Base-by-base conservation (phyloP, 2,797 vertebrate species). In the Enteromius anoplus region DNA sequence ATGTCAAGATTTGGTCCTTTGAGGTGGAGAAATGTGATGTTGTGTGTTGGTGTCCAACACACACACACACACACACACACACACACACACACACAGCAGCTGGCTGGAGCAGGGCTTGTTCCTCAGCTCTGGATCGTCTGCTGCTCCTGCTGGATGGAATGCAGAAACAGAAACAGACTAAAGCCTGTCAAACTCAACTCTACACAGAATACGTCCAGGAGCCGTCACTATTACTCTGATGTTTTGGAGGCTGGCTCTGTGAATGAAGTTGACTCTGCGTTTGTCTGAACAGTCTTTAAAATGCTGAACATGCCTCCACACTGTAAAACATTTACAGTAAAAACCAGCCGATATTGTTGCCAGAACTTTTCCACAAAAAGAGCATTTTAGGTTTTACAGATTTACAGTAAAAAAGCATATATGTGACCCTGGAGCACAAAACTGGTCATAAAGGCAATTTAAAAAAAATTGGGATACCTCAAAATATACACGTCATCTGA, bases 101-200 rank as follows among this genome's bases (percentile, higher is more conserved):
- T 91, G 84, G 88, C 89, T 87, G 91, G 87, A 87, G 86, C 87
- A 85, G 90, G 90, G 87, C 87, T 83, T 55, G 91, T 93, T 93
- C 91, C 91, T 90, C 92, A 91, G 75, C 73, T 83, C 69, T 19
- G 32, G 51, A 69, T 82, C n/a, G 73, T 90, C 90, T 91, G 94
- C 93, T 91, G 93, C 93, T 93, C 93, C 95, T 93, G 88, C 92
- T 94, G 94, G 94, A 86, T 91, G 94, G 94, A 95, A 95, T 95
- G 94, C 88, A 85, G 85, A 85, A 64, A 29, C 2, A 62, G 26
- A 62, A 62, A 47, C 23, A 69, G 5, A 23, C 40, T 32, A 23
- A 53, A 7, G 5, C 17, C 11, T 55, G n/a, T 17, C 78, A 29
- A 26, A 37, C 72, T 40, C 32, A 23, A 8, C 71, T 34, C 47